Evolutionary conservation across 2,888 invertebrate species (phyloP).

Genomic region (Drosophila recens): DNA sequence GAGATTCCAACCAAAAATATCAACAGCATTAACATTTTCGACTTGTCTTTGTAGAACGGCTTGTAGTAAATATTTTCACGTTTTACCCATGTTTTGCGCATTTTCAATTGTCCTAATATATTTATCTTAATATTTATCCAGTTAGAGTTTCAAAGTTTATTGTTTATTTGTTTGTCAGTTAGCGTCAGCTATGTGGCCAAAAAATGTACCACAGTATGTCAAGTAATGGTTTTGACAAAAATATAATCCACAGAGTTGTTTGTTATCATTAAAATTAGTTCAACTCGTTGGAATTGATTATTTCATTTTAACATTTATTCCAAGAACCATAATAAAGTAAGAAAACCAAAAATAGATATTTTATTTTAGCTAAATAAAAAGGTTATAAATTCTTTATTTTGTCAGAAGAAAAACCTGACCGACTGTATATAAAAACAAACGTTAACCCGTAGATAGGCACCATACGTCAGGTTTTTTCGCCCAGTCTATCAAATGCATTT

Average conservation of each 20-base stretch:
- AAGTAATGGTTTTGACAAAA: too few relatives aligned
- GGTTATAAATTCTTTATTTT: background rate
- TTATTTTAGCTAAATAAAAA: background rate
- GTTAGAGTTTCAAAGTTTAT: conserved; percentile 17
- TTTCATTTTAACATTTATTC: background rate
- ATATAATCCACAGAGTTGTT: background rate
- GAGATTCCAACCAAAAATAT: conserved; percentile 84
- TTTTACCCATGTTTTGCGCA: conserved; percentile 85
- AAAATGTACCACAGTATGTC: conserved; percentile 30
- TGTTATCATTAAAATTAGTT: background rate
- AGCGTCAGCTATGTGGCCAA: conserved; percentile 51
- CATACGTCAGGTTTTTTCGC: background rate
- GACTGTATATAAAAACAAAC: conserved; percentile 35
- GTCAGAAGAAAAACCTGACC: background rate
- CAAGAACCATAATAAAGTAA: background rate
- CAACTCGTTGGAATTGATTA: background rate
- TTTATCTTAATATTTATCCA: conserved; percentile 20
- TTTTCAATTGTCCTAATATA: conserved; percentile 21
- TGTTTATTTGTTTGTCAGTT: conserved; percentile 59
- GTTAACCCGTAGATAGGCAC: conserved; percentile 37
- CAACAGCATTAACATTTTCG: conserved; percentile 84
- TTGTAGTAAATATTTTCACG: conserved; percentile 85
- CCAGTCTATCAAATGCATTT: background rate
- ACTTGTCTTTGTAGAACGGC: conserved; percentile 85
- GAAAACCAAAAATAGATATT: background rate